Evolutionary conservation across 2,797 vertebrate species (phyloP).

Genomic region (Hyperoplus immaculatus): DNA sequence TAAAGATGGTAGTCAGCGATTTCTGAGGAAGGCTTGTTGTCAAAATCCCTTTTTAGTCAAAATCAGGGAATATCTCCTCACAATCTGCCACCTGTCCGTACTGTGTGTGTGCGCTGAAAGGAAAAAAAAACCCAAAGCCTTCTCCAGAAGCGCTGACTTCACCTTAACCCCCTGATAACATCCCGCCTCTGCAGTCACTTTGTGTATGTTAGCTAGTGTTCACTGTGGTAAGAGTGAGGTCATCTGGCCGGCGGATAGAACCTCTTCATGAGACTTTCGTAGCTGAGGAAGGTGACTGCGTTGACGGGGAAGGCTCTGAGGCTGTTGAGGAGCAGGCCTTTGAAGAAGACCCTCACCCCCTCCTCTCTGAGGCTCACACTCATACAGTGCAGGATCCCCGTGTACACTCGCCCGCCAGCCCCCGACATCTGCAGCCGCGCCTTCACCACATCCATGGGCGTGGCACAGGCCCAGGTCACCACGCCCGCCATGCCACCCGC

Average conservation of each 20-base stretch:
- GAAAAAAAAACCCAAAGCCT: neutral
- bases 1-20: too few species aligned
- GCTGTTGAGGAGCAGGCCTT: conserved; percentile 88
- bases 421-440: conserved; percentile 90
- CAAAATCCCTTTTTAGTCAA: neutral
- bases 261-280: conserved; percentile 83
- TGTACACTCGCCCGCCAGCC: conserved; percentile 77
- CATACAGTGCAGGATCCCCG: conserved; percentile 87
- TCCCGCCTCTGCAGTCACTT: neutral
- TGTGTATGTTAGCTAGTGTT: neutral
- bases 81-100: too few species aligned
- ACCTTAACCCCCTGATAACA: neutral
- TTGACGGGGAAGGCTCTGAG: conserved; percentile 91
- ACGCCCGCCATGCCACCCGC: conserved; percentile 88
- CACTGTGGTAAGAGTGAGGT: neutral
- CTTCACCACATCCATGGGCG: conserved; percentile 91
- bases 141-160: too few species aligned
- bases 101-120: neutral
- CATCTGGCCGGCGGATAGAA: conserved; percentile 54
- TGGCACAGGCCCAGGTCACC: conserved; percentile 86
- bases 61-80: too few species aligned
- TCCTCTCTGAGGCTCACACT: conserved; percentile 83
- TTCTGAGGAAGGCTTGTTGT: neutral
- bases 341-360: conserved; percentile 86
- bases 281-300: conserved; percentile 89